Percentiles rank a stretch among this genome's conserved stretches.
phyloP scores from a whole-genome alignment of 2,113 vertebrate species.

The Indicator maculatus region DNA sequence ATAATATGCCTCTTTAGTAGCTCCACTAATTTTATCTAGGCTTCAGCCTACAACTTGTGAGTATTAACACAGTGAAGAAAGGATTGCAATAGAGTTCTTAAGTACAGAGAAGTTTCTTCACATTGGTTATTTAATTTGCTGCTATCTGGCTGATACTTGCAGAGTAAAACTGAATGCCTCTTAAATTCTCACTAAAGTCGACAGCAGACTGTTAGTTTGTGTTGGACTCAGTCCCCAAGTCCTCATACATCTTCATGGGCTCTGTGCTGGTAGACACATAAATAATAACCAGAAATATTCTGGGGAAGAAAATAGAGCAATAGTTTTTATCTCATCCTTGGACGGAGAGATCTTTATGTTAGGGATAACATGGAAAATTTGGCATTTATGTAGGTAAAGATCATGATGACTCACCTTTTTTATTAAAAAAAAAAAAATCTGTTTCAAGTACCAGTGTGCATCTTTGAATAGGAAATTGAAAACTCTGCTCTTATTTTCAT shows the following conservation, averaged over 20 bases:
- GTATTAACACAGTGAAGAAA: neutral
- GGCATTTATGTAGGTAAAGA: neutral
- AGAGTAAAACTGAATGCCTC: neutral
- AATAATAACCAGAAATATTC: neutral
- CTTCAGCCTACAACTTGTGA: neutral
- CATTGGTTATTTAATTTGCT: neutral
- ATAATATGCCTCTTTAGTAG: neutral
- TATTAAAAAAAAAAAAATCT: neutral
- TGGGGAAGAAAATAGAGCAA: neutral
- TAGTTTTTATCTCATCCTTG: neutral
- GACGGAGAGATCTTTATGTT: neutral
- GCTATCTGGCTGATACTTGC: neutral
- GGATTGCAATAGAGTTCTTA: neutral
- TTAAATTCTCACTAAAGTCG: neutral
- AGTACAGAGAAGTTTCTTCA: neutral
- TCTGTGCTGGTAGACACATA: neutral
- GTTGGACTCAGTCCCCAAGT: neutral
- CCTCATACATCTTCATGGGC: neutral
- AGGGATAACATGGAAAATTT: neutral
- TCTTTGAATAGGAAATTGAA: neutral
- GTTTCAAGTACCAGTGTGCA: neutral
- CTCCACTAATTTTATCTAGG: neutral
- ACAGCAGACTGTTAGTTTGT: neutral
- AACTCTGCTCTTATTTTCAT: neutral
- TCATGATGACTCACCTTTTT: neutral